Evolutionary conservation across 2,888 invertebrate species (phyloP).

Genomic region (Eupithecia insigniata): DNA sequence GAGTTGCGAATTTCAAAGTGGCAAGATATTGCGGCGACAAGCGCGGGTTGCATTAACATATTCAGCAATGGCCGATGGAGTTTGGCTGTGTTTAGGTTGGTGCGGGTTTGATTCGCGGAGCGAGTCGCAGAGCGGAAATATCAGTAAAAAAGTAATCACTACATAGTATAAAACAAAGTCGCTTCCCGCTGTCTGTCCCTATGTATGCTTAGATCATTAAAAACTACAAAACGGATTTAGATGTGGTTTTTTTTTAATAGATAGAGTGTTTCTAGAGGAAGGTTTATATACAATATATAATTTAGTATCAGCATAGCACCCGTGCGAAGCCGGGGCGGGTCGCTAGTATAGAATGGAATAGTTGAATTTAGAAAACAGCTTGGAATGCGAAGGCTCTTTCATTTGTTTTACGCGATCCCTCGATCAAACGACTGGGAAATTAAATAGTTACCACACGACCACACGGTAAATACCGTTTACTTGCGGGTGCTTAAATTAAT

Average conservation of each 20-base stretch:
- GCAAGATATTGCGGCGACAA: constrained; percentile 69
- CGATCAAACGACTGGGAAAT: not conserved
- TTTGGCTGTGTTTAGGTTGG: constrained; percentile 32
- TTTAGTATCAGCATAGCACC: too few relatives aligned
- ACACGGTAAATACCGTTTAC: not conserved
- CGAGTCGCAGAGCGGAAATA: constrained; percentile 4
- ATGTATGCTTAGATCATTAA: too few relatives aligned
- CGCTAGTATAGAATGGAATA: not conserved
- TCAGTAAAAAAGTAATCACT: not conserved
- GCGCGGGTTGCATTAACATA: constrained; percentile 72
- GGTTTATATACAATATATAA: too few relatives aligned
- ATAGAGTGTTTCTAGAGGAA: too few relatives aligned
- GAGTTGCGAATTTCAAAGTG: constrained; percentile 64
- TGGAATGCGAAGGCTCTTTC: not conserved
- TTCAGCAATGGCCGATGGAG: constrained; percentile 66
- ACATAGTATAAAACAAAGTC: too few relatives aligned
- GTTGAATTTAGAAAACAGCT: not conserved
- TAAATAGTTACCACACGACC: not conserved
- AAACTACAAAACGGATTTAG: too few relatives aligned
- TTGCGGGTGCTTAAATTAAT: not conserved
- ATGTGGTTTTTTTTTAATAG: too few relatives aligned
- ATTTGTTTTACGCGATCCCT: not conserved
- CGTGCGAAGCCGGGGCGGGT: too few relatives aligned
- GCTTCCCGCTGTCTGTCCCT: too few relatives aligned
- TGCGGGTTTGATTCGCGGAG: constrained; percentile 7